phyloP scores from a whole-genome alignment of 1,140 invertebrate species.

The Caenorhabditis inopinata region DNA sequence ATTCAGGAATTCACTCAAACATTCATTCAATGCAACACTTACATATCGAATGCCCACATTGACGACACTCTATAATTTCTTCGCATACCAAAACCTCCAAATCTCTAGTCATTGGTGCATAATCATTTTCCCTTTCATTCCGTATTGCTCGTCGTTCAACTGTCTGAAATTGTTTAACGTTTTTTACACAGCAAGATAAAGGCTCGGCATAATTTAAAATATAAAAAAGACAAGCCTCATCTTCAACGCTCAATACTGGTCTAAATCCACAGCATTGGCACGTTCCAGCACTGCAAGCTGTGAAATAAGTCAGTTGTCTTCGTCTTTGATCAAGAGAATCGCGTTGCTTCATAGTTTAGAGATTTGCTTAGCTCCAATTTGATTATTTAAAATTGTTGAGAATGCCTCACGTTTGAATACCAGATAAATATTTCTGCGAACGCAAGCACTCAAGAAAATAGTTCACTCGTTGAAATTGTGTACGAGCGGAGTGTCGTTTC shows the following conservation, averaged over 20 bases:
- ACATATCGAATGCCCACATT: slow-evolving; percentile 1
- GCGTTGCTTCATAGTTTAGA: not conserved
- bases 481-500: too few relatives aligned
- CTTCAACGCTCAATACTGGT: not conserved
- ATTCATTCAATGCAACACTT: not conserved
- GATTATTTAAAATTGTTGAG: not conserved
- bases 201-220: not conserved
- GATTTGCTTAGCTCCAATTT: not conserved
- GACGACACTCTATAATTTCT: not conserved
- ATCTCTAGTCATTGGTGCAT: slow-evolving; percentile 1
- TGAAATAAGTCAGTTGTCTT: slow-evolving; percentile 18
- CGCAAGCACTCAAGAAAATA: too few relatives aligned
- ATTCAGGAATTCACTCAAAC: too few relatives aligned
- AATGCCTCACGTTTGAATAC: too few relatives aligned
- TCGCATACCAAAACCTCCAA: not conserved
- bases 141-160: not conserved
- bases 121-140: not conserved
- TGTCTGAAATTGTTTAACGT: too few relatives aligned
- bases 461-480: too few relatives aligned
- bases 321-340: not conserved
- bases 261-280: not conserved
- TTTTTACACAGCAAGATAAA: too few relatives aligned
- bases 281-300: not conserved
- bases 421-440: too few relatives aligned
- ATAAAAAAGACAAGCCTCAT: not conserved